Conservation (phyloP, 2,888 invertebrate genomes). For the Acanthosepion lycidas region DNA sequence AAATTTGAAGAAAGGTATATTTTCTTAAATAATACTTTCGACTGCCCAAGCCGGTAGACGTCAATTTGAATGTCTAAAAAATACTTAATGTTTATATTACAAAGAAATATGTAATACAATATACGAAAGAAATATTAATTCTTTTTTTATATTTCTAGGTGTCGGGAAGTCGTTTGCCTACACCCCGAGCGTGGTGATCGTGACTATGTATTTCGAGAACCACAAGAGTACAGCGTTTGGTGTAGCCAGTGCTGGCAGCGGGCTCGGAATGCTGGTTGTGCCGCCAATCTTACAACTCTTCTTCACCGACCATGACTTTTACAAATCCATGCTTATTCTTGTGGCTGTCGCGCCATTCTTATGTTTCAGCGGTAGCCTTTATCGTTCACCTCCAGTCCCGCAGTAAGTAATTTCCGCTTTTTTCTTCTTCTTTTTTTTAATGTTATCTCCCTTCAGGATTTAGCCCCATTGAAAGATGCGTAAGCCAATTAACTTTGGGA, state of each 20-base stretch:
- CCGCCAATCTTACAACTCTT: slow-evolving; percentile 38
- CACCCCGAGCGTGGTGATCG: slow-evolving; percentile 44
- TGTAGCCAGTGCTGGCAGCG: slow-evolving; percentile 42
- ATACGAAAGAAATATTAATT: too few relatives aligned
- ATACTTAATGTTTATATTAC: too few relatives aligned
- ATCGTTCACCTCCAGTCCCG: background rate
- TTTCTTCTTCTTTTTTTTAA: too few relatives aligned
- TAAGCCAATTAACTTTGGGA: too few relatives aligned
- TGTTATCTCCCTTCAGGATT: too few relatives aligned
- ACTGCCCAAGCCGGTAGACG: too few relatives aligned
- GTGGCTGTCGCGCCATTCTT: background rate
- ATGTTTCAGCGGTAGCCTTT: slow-evolving; percentile 39
- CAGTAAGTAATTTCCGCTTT: background rate
- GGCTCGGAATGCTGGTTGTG: slow-evolving; percentile 15
- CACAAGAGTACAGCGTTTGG: slow-evolving; percentile 41
- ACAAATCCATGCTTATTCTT: background rate
- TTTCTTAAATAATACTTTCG: too few relatives aligned
- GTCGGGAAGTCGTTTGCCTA: slow-evolving; percentile 35
- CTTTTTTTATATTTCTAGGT: background rate
- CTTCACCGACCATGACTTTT: slow-evolving; percentile 42
- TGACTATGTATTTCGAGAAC: slow-evolving; percentile 38
- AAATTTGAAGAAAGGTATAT: too few relatives aligned
- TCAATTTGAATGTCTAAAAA: too few relatives aligned
- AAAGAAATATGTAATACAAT: too few relatives aligned
- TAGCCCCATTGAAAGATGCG: too few relatives aligned